Conservation (phyloP, 2,797 vertebrate species). For the Uromys caudimaculatus region DNA sequence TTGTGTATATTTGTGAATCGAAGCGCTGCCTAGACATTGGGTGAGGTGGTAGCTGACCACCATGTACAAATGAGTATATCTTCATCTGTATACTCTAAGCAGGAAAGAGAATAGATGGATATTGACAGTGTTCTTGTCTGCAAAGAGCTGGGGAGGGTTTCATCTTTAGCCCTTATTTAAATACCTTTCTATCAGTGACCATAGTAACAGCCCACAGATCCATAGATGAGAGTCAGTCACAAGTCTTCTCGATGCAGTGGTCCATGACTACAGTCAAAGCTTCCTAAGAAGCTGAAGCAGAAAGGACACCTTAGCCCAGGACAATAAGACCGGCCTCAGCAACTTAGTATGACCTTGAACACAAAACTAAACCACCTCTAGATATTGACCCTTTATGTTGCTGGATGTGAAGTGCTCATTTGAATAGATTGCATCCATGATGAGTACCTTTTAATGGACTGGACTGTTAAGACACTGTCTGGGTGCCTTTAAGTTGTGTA, state of each 20-base stretch:
- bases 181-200: background rate
- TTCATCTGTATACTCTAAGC: background rate
- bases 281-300: background rate
- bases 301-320: background rate
- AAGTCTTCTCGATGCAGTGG: background rate
- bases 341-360: background rate
- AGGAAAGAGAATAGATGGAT: background rate
- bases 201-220: background rate
- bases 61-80: background rate
- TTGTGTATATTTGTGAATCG: background rate
- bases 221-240: background rate
- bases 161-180: constrained; percentile 8
- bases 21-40: background rate
- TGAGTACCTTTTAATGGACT: constrained; percentile 9
- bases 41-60: background rate
- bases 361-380: background rate
- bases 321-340: background rate
- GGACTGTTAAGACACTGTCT: background rate
- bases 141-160: background rate
- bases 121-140: background rate
- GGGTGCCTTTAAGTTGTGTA: background rate
- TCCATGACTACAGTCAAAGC: background rate
- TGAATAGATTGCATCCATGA: background rate
- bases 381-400: background rate
- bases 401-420: background rate